A percentile compares a stretch with the other conserved stretches of the same genome.
phyloP scores from a whole-genome alignment of 1,140 invertebrate genomes.

The Cephus cinctus region DNA sequence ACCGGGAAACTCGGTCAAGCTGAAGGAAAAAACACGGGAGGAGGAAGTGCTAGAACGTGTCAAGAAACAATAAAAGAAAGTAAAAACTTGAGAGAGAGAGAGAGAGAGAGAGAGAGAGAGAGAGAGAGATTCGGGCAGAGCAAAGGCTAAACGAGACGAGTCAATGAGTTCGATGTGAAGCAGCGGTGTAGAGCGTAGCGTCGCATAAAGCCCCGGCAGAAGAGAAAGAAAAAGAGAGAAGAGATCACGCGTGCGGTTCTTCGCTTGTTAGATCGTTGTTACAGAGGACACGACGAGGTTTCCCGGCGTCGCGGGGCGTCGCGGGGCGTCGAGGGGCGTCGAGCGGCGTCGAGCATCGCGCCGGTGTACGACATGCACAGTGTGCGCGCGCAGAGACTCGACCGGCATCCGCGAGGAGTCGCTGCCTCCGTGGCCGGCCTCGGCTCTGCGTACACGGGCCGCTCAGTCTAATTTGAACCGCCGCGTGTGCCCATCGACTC shows the following conservation, averaged over 20 bases:
- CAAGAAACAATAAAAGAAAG: too few species aligned
- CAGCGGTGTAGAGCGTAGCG: too few species aligned
- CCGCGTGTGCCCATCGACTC: slow-evolving; percentile 21
- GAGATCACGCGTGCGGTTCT: slow-evolving; percentile 34
- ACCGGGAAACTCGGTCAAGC: too few species aligned
- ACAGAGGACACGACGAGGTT: slow-evolving; percentile 17
- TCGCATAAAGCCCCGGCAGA: too few species aligned
- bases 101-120: slow-evolving; percentile 13
- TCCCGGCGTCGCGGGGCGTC: slow-evolving; percentile 14
- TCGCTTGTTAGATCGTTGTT: slow-evolving; percentile 40
- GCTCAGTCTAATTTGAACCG: slow-evolving; percentile 59
- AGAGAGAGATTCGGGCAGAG: slow-evolving; percentile 4
- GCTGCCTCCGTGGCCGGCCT: slow-evolving; percentile 53
- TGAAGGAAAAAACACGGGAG: slow-evolving; percentile 6
- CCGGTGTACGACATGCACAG: slow-evolving; percentile 10
- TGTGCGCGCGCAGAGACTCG: slow-evolving; percentile 51
- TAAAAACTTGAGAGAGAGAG: slow-evolving; percentile 7
- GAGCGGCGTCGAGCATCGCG: slow-evolving; percentile 4
- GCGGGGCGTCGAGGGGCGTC: slow-evolving; percentile 15
- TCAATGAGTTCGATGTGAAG: too few species aligned
- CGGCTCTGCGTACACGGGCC: slow-evolving; percentile 45
- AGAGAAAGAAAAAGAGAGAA: slow-evolving; percentile 10
- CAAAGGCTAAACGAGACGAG: too few species aligned
- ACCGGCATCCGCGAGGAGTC: slow-evolving; percentile 51
- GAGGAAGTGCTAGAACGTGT: slow-evolving; percentile 2